Evolutionary conservation across 2,797 vertebrate genomes (phyloP), one percentile per base, ranked within the genome.

Genomic region (Alosa sapidissima): DNA sequence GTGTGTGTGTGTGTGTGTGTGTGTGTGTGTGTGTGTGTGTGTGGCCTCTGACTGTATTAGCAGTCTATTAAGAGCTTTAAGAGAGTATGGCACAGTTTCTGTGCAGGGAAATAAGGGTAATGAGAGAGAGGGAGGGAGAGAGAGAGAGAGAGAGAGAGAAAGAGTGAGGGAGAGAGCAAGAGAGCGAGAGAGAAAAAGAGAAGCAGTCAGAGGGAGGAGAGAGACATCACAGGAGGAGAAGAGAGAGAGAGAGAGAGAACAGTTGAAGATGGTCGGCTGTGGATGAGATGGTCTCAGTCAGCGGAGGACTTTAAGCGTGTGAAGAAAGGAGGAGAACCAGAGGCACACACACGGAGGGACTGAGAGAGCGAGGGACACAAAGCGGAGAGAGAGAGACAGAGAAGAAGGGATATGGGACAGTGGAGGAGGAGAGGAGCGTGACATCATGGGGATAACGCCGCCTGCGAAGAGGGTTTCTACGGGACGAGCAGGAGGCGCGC

Each of bases 381-480:
- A 36, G 10, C 9, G 10, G 47, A 65, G 51, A 81, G 65, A 82
- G 47, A 87, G 68, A 81, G 54, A 85, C 82, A 78, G 82, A 90
- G 87, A 87, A 89, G 19, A 16, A 58, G 13, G 33, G 68, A 5
- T 75, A 36, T 75, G 36, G 33, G 68, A 75, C 36, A 13, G 11
- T 36, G 11, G 88, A 87, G 89, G 91, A 81, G 89, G 81, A 89
- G 86, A 84, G 24, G 88, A 91, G 83, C 88, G 28, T 28, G 65
- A 45, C 5, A 82, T 92, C 88, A 96, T 96, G 95, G 93, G 93
- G 88, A 92, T 95, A 87, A 93, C 94, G 87, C 92, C 90, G 84
- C 94, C 92, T 82, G 90, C 88, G 85, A 94, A 92, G 91, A 94
- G 91, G 81, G 88, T 90, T 28, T 92, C 90, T 3, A 83, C 91